Conservation (phyloP, 2,888 invertebrate genomes). For the Lampropteryx suffumata region DNA sequence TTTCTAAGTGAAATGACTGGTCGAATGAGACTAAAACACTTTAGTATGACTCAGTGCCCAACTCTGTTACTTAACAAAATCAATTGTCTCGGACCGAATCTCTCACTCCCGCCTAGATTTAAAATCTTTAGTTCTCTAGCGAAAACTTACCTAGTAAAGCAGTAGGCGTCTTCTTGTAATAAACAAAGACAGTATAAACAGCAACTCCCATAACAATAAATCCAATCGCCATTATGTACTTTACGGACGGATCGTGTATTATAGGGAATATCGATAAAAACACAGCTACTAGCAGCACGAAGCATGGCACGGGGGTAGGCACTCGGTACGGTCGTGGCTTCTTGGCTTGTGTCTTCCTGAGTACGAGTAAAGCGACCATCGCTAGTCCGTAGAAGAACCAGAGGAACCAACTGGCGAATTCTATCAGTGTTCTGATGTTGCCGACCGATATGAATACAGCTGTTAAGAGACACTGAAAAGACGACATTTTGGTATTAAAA, state of each 20-base stretch:
- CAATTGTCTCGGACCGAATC: no score
- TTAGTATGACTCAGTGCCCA: no score
- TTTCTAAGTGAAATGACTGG: no score
- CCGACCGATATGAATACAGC: constrained; percentile 88
- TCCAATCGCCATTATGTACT: constrained; percentile 88
- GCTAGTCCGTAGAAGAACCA: constrained; percentile 94
- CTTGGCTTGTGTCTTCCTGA: constrained; percentile 87
- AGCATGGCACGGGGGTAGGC: constrained; percentile 87
- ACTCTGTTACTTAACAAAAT: no score
- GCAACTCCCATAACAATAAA: constrained; percentile 87
- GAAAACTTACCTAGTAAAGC: constrained; percentile 84
- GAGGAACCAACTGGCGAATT: constrained; percentile 93
- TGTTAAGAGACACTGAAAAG: constrained; percentile 85
- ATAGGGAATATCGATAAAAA: constrained; percentile 90
- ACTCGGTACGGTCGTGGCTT: constrained; percentile 89
- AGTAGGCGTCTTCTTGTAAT: constrained; percentile 85
- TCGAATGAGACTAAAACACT: no score
- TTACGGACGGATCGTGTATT: constrained; percentile 87
- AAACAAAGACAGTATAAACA: constrained; percentile 90
- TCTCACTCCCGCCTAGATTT: no score
- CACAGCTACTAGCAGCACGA: constrained; percentile 87
- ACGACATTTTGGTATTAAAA: no score
- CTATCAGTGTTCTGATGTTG: constrained; percentile 89
- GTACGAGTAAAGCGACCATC: constrained; percentile 89
- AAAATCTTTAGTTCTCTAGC: no score